Evolutionary conservation across 2,113 vertebrate genomes (phyloP).

Genomic region (Rhynchomys soricoides): DNA sequence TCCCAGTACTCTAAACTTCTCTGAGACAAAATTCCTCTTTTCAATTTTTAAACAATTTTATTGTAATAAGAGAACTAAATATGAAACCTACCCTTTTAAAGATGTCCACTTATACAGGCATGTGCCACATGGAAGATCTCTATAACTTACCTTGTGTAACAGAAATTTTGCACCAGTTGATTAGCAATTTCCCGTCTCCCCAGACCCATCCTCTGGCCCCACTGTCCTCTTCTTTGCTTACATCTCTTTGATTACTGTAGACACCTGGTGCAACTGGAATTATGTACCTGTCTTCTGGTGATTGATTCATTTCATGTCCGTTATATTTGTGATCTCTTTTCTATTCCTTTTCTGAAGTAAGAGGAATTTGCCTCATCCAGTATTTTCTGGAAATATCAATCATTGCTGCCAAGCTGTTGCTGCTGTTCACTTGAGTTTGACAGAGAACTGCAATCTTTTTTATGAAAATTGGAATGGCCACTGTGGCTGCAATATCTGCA

Average conservation of each 20-base stretch:
- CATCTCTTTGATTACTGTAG: not conserved
- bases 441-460: not conserved
- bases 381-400: slow-evolving; percentile 17
- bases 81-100: not conserved
- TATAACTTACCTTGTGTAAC: not conserved
- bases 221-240: not conserved
- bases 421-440: not conserved
- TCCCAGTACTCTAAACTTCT: not conserved
- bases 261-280: not conserved
- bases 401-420: not conserved
- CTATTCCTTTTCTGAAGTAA: slow-evolving; percentile 11
- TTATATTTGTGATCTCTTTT: not conserved
- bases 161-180: not conserved
- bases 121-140: not conserved
- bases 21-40: not conserved
- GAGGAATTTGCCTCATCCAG: not conserved
- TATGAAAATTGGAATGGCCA: not conserved
- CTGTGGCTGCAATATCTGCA: not conserved
- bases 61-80: not conserved
- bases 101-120: not conserved
- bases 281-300: not conserved
- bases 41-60: not conserved
- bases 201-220: accelerated
- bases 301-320: not conserved
- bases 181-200: not conserved